A percentile compares a stretch with the other conserved stretches of the same genome.
These are phyloP conservation scores for Homarus americanus DNA, from an alignment of 1,140 invertebrate genomes.

Conservation along the genomic window DNA sequence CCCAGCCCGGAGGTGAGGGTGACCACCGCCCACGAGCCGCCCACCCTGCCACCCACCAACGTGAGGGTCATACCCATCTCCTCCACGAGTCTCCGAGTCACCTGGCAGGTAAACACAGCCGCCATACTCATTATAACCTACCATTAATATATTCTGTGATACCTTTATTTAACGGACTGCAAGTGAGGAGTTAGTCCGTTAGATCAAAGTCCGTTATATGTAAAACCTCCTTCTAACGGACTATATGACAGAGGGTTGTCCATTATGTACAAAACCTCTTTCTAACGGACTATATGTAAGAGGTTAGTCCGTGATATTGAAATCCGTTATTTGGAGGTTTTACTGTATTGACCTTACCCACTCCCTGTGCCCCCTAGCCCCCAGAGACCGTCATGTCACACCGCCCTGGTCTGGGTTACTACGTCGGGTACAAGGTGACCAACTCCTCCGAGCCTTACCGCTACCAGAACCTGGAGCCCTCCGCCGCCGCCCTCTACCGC, in stretches of 20 bases:
- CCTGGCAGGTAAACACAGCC: conserved; percentile 77
- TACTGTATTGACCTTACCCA: no score
- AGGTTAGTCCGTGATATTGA: no score
- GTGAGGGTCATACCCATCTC: conserved; percentile 76
- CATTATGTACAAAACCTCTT: no score
- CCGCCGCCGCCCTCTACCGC: conserved; percentile 56
- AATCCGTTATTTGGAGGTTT: no score
- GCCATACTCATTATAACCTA: no score
- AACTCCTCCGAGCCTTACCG: conserved; percentile 77
- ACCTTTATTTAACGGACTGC: no score
- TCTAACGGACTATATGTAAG: no score
- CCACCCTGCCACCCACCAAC: conserved; percentile 77
- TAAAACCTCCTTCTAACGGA: no score
- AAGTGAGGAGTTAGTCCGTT: no score
- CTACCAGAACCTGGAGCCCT: conserved; percentile 76
- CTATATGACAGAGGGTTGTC: no score
- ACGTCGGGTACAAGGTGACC: conserved; percentile 79
- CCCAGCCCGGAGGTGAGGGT: conserved; percentile 65
- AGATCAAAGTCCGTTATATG: no score
- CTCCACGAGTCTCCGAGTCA: conserved; percentile 76
- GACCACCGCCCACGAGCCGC: conserved; percentile 78
- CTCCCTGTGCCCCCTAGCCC: conserved; percentile 4
- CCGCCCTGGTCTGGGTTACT: conserved; percentile 77
- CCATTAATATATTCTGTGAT: no score
- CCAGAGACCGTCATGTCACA: conserved; percentile 40